Percentiles rank a stretch among this genome's conserved stretches.
Conservation (phyloP, 2,797 vertebrate species). For the Heliangelus exortis region DNA sequence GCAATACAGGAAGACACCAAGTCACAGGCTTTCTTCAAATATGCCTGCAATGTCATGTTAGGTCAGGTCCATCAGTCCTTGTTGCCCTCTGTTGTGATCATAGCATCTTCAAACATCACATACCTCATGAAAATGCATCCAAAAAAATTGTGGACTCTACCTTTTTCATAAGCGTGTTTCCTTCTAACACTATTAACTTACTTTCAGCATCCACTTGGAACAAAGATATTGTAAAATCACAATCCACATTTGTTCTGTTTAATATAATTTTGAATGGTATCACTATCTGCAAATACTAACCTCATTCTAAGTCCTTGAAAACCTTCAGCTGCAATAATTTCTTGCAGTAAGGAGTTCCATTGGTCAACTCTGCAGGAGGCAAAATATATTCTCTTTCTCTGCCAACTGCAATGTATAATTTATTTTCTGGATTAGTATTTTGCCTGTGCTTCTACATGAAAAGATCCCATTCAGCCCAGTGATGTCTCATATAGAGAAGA, state of each 20-base stretch:
- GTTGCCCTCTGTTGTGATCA: neutral
- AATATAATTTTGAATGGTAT: neutral
- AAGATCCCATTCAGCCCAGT: constrained; percentile 33
- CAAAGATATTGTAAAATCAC: neutral
- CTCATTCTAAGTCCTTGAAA: neutral
- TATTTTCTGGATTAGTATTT: constrained; percentile 62
- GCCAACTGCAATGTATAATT: constrained; percentile 48
- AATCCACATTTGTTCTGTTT: neutral
- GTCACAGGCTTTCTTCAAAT: neutral
- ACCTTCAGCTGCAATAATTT: constrained; percentile 22
- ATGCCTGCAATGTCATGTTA: neutral
- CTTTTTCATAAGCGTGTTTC: neutral
- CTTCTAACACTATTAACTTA: neutral
- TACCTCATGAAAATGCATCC: neutral
- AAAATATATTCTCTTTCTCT: constrained; percentile 44
- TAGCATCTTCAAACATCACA: neutral
- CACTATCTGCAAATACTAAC: neutral
- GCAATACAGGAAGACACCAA: neutral
- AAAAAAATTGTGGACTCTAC: neutral
- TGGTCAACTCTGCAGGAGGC: neutral
- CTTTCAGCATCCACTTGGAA: neutral
- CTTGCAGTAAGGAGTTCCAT: constrained; percentile 53
- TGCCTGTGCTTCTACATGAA: constrained; percentile 45
- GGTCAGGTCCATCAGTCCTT: neutral
- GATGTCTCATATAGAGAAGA: constrained; percentile 39